Evolutionary conservation across 2,113 vertebrate species (phyloP), one percentile per base, ranked within the genome.

Genomic region (Copsychus sechellarum): DNA sequence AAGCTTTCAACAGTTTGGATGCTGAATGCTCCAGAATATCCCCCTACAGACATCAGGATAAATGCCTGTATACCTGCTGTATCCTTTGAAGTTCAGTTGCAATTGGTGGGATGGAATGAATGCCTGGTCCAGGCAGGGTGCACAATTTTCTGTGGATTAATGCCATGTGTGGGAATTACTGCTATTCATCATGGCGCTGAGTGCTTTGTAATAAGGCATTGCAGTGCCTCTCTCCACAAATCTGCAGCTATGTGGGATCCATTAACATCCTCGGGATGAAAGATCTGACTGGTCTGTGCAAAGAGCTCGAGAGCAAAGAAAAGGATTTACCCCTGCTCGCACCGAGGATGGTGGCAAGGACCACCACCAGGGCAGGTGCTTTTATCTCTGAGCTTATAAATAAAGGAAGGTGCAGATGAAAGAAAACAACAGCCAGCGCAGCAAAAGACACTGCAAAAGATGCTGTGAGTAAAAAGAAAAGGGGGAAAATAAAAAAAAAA

Each of bases 351-450:
- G 57, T 11, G 0, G n/a, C 19, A 43, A 71, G 53, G 40, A 60
- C 42, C 76, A 51, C 73, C 0, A 2, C 43, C 42, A 87, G n/a
- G 57, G 24, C 43, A 83, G 51, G 12, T 8, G 20, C 20, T 93
- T 95, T 95, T 47, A 86, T 94, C 69, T 79, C 65, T 79, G 57
- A 79, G 67, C 64, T 87, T 61, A 36, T 29, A 77, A 93, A 84
- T 69, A 88, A 92, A 79, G 83, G 43, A 86, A 91, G 77, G 28
- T 26, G 28, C 29, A 89, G 22, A 87, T 76, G 77, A 93, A 93
- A 89, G 72, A 3, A 0, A 0, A 45, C 12, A 36, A 79, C 56
- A 86, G 36, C 56, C 65, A 84, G 0, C 0, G 0, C 2, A 13
- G 60, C 36, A 64, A 81, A 70, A 93, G 50, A 24, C 33, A 22